Base-by-base conservation (phyloP, 1,140 invertebrate species). In the Apolygus lucorum region DNA sequence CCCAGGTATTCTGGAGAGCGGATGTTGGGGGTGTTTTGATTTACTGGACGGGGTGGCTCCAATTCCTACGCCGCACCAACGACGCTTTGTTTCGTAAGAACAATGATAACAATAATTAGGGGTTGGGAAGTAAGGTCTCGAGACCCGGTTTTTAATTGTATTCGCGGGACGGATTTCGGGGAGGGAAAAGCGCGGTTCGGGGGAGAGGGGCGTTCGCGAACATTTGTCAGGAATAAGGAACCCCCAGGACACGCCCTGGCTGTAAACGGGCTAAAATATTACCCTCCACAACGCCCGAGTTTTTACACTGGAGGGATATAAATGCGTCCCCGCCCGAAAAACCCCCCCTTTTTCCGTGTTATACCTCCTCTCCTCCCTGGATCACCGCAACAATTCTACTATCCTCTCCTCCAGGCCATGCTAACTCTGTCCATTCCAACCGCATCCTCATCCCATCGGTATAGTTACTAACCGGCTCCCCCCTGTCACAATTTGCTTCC, bases 241-340 rank as follows among this genome's bases (percentile, higher is more conserved):
- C 64, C 64, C 28, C 29, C n/a, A 28, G 64, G 64, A 66, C 64
- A 66, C 64, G 64, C 64, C 64, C 64, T 66, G 27, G 28, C 64
- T 66, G 64, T 66, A 66, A 66, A 66, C 27, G 27, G 64, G 28
- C 64, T 66, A 34, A 66, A 66, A 66, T 66, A 66, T 66, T 66
- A 66, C 64, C 64, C 27, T 28, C n/a, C 8, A n/a, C 54, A 22
- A 13, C 64, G 1, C 21, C 22, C 62, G 64, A 34, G 64, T 66
- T 66, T 66, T 66, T 66, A 66, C 64, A 66, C 64, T 34, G 64
- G 28, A 66, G 64, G 64, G 64, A 66, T 34, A 66, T 66, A 66
- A 66, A 66, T 66, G 67, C 67, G 26, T 52, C 26, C 4, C n/a
- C 25, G 2, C 28, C n/a, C n/a, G n/a, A n/a, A n/a, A n/a, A n/a